Conservation (phyloP, 1,140 invertebrate genomes). For the Dendroctonus ponderosae region DNA sequence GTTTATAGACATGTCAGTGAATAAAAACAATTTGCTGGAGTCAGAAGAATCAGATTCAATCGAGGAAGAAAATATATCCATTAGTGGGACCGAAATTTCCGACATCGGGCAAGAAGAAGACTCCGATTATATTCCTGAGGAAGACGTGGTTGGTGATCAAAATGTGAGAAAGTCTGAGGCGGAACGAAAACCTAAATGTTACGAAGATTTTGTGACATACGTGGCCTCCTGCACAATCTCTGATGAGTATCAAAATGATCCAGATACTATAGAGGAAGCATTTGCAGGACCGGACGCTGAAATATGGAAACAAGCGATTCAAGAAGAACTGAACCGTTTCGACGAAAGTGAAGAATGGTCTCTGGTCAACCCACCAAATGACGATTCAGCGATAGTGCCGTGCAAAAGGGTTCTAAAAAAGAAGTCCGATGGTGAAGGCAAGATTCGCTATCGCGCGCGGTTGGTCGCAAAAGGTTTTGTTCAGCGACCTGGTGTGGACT, state of each 20-base stretch:
- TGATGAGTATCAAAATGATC: conserved; percentile 2
- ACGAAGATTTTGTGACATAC: background rate
- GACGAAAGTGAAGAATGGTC: conserved; percentile 48
- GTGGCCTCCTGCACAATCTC: background rate
- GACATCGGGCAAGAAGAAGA: background rate
- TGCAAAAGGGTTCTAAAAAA: conserved; percentile 50
- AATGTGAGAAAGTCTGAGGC: background rate
- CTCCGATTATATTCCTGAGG: background rate
- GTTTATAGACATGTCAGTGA: too few relatives aligned
- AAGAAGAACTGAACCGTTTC: conserved; percentile 41
- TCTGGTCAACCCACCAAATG: conserved; percentile 37
- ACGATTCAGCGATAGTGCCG: conserved; percentile 38
- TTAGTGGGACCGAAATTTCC: background rate
- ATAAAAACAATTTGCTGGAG: too few relatives aligned
- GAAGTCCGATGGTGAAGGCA: conserved; percentile 44
- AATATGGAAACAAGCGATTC: conserved; percentile 36
- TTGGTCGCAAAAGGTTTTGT: conserved; percentile 49
- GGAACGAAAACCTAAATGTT: background rate
- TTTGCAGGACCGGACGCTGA: conserved; percentile 31
- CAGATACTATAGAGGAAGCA: conserved; percentile 33
- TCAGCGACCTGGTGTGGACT: conserved; percentile 48
- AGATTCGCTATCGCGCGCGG: conserved; percentile 40
- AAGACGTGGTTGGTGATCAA: background rate
- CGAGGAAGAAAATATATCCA: background rate
- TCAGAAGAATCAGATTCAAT: background rate